Conservation (phyloP, 2,797 vertebrate genomes). For the Periophthalmus magnuspinnatus region DNA sequence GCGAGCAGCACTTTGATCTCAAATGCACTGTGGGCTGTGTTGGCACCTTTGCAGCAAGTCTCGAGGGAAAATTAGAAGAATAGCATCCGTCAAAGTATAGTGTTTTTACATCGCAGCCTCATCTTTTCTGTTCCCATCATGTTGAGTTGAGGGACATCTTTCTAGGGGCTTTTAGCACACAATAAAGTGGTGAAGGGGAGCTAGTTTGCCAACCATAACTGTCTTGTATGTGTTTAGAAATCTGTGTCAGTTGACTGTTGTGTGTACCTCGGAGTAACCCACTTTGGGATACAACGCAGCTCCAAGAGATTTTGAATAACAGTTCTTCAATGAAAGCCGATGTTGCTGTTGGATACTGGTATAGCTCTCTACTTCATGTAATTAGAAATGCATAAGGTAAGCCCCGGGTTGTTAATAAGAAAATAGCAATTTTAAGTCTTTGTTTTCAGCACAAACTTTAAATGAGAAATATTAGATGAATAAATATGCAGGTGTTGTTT, state of each 20-base stretch:
- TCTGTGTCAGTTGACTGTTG: slow-evolving; percentile 35
- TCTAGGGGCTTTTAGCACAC: slow-evolving; percentile 20
- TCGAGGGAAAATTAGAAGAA: slow-evolving; percentile 22
- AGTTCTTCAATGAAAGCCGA: slow-evolving; percentile 48
- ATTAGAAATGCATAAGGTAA: slow-evolving; percentile 72
- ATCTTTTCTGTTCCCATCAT: background rate
- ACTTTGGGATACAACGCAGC: slow-evolving; percentile 39
- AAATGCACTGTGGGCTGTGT: slow-evolving; percentile 38
- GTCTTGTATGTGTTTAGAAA: slow-evolving; percentile 14
- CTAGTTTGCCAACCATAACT: slow-evolving; percentile 7
- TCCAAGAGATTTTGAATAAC: slow-evolving; percentile 21
- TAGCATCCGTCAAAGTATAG: slow-evolving; percentile 13
- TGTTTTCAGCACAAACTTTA: slow-evolving; percentile 41
- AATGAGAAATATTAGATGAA: background rate
- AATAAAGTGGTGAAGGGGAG: background rate
- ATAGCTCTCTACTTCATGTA: slow-evolving; percentile 47
- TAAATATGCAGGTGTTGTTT: background rate
- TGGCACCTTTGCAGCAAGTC: slow-evolving; percentile 33
- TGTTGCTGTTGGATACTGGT: slow-evolving; percentile 41
- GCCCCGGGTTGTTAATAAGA: slow-evolving; percentile 56
- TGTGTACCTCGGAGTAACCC: slow-evolving; percentile 44
- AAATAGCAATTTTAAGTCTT: slow-evolving; percentile 32
- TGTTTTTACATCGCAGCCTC: slow-evolving; percentile 8
- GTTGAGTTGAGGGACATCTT: slow-evolving; percentile 11
- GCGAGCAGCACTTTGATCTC: slow-evolving; percentile 37